Evolutionary conservation across 1,140 invertebrate genomes (phyloP), one percentile per base, ranked within the genome.

Genomic region (Drosophila repleta): DNA sequence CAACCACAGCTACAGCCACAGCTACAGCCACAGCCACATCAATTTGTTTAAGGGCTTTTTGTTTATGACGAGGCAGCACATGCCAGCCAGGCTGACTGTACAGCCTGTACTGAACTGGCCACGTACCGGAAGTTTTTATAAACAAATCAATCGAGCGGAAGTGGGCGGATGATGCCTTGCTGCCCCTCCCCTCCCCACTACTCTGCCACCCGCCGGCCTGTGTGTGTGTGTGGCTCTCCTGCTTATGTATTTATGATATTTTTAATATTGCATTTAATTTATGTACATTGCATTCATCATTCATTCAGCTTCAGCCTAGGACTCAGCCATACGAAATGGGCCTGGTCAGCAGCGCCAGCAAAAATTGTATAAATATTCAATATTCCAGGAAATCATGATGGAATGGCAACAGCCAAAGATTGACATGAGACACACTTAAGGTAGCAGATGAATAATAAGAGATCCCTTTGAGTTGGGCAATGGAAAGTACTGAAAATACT

Each of bases 91-190:
- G 37, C 49, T 64, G 61, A 43, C 39, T 57, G 55, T 57, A 57
- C 55, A 18, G 49, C 3, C 43, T 37, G 46, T 24, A 41, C 37
- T 45, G 41, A 49, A 46, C 51, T 39, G 61, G 66, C 58, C 48
- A 51, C 77, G 62, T 75, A 78, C 84, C 84, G 84, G 84, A 88
- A 88, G 84, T 79, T 78, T 71, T 74, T 74, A 69, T 89, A 88
- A 88, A 88, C 83, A 88, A 83, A 88, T 83, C 83, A 88, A 88
- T 88, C 76, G 65, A 78, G 79, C 82, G 82, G 82, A 87, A 85
- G 82, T 77, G 70, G 74, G 65, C 60, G 70, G 74, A 67, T 76
- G 68, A 56, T 52, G 57, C 35, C 20, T 37, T 24, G 8, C 72
- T 66, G 71, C 64, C 45, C 60, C 76, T 26, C 55, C 24, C 61